Base-by-base conservation (phyloP, 2,888 invertebrate species). In the Drosophila villosipedis region DNA sequence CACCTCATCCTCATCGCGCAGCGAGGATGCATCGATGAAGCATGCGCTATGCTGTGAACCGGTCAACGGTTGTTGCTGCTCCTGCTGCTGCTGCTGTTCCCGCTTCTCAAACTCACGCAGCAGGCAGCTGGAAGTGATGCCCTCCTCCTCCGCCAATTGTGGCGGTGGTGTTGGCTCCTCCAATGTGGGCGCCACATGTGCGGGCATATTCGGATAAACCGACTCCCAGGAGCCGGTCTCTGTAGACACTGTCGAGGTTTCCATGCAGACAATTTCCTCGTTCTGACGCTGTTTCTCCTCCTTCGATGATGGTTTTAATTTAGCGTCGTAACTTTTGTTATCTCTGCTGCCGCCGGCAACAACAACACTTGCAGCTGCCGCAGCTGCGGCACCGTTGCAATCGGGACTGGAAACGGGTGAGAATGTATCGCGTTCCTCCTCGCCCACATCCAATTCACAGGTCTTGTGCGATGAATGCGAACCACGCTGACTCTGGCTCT, bases 1-100 rank as follows among this genome's bases (percentile, higher is more conserved):
- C 35, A 92, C 89, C 79, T 96, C 95, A 68, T 94, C 95, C 90
- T 97, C 96, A 91, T 97, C 97, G 30, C 95, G 95, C 76, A 97
- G 93, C 90, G 95, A 95, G 10, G 97, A 95, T 22, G 96, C 97
- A 92, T 97, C 96, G 79, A 97, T 97, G 84, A 97, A 97, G 91
- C 96, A 97, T 70, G 95, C 95, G 93, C 91, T 91, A 22, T 85
- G 84, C n/a, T 84, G 91, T 0, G 92, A 91, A 19, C 89, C 89
- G n/a, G 87, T 85, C 68, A 92, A 59, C 25, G 90, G 57, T 30
- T 57, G 47, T 47, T 47, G 47, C 47, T 47, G 80, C 68, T 91
- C 80, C 69, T 43, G 80, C 69, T 91, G 80, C 69, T 91, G 49
- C 49, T 22, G 81, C 66, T 91, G 91, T n/a, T 91, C 91, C 4